Evolutionary conservation across 2,113 vertebrate genomes (phyloP), one percentile per base, ranked within the genome.

Genomic region (Ariopsis seemanni): DNA sequence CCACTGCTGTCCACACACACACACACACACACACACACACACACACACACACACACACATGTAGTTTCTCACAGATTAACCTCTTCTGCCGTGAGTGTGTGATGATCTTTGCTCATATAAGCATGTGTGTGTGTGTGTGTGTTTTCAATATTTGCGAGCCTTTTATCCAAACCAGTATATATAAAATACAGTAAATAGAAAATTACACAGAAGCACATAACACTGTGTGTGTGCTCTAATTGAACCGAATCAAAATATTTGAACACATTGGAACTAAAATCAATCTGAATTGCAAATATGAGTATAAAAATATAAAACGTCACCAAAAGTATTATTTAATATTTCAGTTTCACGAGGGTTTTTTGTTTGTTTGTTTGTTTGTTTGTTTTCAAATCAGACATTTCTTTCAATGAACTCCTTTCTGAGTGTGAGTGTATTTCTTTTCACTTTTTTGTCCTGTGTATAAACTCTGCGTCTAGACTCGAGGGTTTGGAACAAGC

Each of bases 1-100:
- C 55, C 85, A 87, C 85, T 63, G 81, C 71, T 82, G 63, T 57
- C 5, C 86, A 75, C 86, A 80, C 85, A 85, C 8, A 86, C 87
- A 50, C 22, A 60, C 87, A 71, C 87, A 30, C 53, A 85, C 87
- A 75, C 74, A 78, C 77, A 63, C 83, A 85, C 34, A 67, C 65
- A 65, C 84, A 69, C 57, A 60, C 52, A 42, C 83, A 74, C 67
- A 50, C 67, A 85, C 69, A 42, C 34, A 42, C 2, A 42, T 4
- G 42, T 3, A 42, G 42, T 42, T 42, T 42, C 42, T 42, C 42
- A 74, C 17, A 53, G 42, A 42, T 8, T 91, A 94, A 95, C 95
- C 95, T 72, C 69, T 18, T 63, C 62, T 69, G 20, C 12, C 62
- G 2, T 69, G 69, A 7, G 30, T 18, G 69, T 42, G 4, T 71